phyloP scores from a whole-genome alignment of 2,888 invertebrate genomes.

The Odontothrips loti region DNA sequence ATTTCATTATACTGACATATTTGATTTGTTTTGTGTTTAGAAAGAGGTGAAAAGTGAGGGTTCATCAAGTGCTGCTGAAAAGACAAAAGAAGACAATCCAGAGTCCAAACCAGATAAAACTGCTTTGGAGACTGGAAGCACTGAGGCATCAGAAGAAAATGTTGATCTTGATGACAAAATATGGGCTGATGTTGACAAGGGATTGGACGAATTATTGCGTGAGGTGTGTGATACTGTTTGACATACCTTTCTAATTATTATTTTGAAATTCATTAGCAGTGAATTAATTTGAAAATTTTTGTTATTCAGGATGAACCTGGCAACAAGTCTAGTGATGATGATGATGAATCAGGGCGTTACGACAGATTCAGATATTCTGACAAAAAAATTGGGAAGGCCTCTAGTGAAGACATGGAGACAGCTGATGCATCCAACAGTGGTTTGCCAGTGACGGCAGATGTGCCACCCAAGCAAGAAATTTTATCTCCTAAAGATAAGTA shows the following conservation, averaged over 20 bases:
- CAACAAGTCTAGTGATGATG: slow-evolving; percentile 58
- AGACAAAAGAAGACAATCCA: slow-evolving; percentile 31
- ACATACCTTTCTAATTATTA: not conserved
- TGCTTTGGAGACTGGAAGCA: slow-evolving; percentile 37
- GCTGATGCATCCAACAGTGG: not conserved
- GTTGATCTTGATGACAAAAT: slow-evolving; percentile 61
- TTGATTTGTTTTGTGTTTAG: slow-evolving; percentile 36
- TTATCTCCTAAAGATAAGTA: not conserved
- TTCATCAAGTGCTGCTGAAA: slow-evolving; percentile 28
- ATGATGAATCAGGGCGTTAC: slow-evolving; percentile 59
- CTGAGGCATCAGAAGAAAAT: slow-evolving; percentile 49
- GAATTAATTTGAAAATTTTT: not conserved
- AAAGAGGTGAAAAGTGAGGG: slow-evolving; percentile 39
- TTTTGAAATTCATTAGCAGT: not conserved
- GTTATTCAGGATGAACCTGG: slow-evolving; percentile 55
- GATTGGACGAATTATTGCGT: slow-evolving; percentile 68
- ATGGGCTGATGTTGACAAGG: slow-evolving; percentile 79
- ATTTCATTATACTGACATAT: slow-evolving; percentile 12
- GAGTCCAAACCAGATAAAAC: slow-evolving; percentile 25
- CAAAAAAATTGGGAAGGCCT: slow-evolving; percentile 47
- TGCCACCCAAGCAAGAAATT: not conserved
- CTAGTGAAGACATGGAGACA: not conserved
- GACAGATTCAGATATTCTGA: slow-evolving; percentile 64
- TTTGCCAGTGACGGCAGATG: not conserved
- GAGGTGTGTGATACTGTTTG: slow-evolving; percentile 42